Percentiles rank a stretch among this genome's conserved stretches.
Conservation (phyloP, 2,888 invertebrate genomes). For the Escarpia spicata region DNA sequence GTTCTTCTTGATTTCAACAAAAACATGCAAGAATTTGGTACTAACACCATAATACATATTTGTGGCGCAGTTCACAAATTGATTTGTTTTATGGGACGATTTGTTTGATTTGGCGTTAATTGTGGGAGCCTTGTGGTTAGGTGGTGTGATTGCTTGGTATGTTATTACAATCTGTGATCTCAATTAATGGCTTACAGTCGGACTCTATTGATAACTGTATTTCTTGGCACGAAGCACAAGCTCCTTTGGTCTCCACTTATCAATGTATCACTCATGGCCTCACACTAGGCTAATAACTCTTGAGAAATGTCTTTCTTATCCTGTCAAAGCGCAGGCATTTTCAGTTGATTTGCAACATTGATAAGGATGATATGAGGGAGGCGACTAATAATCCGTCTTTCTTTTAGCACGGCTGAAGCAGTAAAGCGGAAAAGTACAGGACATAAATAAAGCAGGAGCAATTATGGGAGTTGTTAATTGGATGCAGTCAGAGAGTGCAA, state of each 20-base stretch:
- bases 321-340: neutral
- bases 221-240: neutral
- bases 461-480: neutral
- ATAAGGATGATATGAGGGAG: neutral
- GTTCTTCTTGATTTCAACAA: neutral
- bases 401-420: neutral
- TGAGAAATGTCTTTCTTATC: neutral
- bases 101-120: neutral
- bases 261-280: neutral
- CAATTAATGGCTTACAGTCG: neutral
- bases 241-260: neutral
- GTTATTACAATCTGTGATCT: neutral
- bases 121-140: neutral
- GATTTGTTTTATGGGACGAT: neutral
- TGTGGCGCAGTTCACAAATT: constrained; percentile 6
- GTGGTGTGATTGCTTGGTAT: neutral
- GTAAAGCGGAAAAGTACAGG: constrained; percentile 1
- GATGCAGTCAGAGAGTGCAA: neutral
- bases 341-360: neutral
- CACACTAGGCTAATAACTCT: neutral
- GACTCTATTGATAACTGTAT: neutral
- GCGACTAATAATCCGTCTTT: neutral
- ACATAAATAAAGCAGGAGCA: neutral
- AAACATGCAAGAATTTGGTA: neutral
- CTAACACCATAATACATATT: neutral